phyloP scores from a whole-genome alignment of 2,113 vertebrate genomes.

The Hymenochirus boettgeri region DNA sequence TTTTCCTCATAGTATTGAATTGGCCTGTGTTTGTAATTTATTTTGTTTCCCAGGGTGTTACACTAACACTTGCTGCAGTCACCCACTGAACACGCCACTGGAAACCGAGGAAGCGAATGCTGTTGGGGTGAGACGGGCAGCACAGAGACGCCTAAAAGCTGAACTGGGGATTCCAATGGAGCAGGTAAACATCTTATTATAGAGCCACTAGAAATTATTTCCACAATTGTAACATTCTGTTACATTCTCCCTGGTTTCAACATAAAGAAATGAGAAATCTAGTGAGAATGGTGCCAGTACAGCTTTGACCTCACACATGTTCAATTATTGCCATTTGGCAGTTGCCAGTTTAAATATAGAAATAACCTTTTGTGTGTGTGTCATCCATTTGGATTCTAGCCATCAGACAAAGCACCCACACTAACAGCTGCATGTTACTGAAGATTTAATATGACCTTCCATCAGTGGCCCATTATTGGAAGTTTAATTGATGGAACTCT shows the following conservation, averaged over 20 bases:
- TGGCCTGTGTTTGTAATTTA: no score
- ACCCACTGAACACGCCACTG: constrained; percentile 74
- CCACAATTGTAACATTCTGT: no score
- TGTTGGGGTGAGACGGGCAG: constrained; percentile 81
- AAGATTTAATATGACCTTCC: no score
- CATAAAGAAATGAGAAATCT: no score
- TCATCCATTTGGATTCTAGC: not conserved
- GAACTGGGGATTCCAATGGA: constrained; percentile 88
- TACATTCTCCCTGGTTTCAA: no score
- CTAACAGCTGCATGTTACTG: not conserved
- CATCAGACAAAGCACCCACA: not conserved
- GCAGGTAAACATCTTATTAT: constrained; percentile 64
- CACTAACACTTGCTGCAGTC: constrained; percentile 95
- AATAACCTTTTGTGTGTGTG: not conserved
- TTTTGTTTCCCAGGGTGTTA: constrained; percentile 73
- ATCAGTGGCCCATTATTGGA: not conserved
- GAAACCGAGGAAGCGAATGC: constrained; percentile 81
- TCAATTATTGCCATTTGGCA: not conserved
- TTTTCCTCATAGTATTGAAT: no score
- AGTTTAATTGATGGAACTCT: no score
- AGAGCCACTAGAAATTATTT: no score
- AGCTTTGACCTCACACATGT: no score
- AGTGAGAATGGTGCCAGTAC: no score
- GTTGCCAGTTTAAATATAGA: not conserved
- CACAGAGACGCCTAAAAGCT: constrained; percentile 82